phyloP scores from a whole-genome alignment of 1,140 invertebrate genomes.

The Papilio glaucus region DNA sequence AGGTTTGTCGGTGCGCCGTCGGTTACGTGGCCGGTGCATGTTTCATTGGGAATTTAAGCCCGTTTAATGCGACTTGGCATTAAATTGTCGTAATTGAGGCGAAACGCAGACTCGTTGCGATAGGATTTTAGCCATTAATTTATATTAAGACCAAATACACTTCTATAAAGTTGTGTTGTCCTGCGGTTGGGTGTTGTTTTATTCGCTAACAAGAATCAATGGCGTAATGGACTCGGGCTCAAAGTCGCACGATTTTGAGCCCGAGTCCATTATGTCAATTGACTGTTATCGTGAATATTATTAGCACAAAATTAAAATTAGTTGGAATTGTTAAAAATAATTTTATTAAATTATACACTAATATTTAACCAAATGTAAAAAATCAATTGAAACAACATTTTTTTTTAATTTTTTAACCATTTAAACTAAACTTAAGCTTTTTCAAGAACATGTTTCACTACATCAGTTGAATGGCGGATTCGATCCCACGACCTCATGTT shows the following conservation, averaged over 20 bases:
- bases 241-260: not conserved
- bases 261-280: no score
- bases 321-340: not conserved
- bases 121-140: constrained; percentile 33
- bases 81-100: constrained; percentile 33
- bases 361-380: no score
- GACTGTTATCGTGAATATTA: not conserved
- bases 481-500: no score
- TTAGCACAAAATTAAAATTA: not conserved
- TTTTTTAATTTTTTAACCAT: no score
- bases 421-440: no score
- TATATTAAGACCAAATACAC: constrained; percentile 26
- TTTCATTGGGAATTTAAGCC: constrained; percentile 34
- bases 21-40: constrained; percentile 26
- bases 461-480: no score
- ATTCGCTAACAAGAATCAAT: not conserved
- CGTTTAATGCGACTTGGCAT: constrained; percentile 32
- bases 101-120: constrained; percentile 28
- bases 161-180: not conserved
- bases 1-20: not conserved
- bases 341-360: no score
- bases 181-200: not conserved
- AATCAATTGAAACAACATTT: no score
- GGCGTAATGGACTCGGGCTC: not conserved
- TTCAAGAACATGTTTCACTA: no score